Base-by-base conservation (phyloP, 2,113 vertebrate genomes). In the Cephalopterus ornatus region DNA sequence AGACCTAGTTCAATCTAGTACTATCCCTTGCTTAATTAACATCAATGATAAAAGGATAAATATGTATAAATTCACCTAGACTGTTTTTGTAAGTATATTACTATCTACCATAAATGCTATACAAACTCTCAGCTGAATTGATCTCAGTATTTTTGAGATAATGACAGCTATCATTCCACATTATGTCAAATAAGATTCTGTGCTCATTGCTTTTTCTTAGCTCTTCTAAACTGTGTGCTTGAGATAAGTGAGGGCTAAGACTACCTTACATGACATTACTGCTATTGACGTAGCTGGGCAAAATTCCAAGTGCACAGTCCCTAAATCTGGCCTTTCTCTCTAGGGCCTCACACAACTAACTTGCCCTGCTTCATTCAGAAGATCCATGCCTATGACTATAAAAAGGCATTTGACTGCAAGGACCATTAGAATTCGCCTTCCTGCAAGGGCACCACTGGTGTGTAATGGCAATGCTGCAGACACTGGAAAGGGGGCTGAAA, bases 301-400 rank as follows among this genome's bases (percentile, higher is more conserved):
- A 68, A 75, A 91, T 46, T 52, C 77, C 76, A 85, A 74, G 15
- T 6, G 14, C 19, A 58, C 42, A 56, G 26, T 28, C 49, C 80
- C 87, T 79, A 88, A 94, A 85, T 61, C 30, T 72, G 70, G 61
- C 81, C 87, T 75, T 85, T 66, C 73, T 84, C 73, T 84, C 76
- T 32, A 32, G 32, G 52, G 44, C 30, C 59, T 91, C 70, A 55
- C 53, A 59, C 4, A 0, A 65, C 70, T 9, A n/a, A 67, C 41
- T 30, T 2, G 0, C 26, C 42, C 53, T 68, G 52, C n/a, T 22
- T 30, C 59, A 61, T 16, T 37, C 0, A 0, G 52, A 73, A 91
- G 58, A 79, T 28, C 18, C 47, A 33, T 22, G 37, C 28, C 66
- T 76, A 22, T 30, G 44, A 87, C 61, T 56, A 75, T 12, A 80